phyloP scores from a whole-genome alignment of 2,113 vertebrate species.

The Tenebrosternarchus preto region DNA sequence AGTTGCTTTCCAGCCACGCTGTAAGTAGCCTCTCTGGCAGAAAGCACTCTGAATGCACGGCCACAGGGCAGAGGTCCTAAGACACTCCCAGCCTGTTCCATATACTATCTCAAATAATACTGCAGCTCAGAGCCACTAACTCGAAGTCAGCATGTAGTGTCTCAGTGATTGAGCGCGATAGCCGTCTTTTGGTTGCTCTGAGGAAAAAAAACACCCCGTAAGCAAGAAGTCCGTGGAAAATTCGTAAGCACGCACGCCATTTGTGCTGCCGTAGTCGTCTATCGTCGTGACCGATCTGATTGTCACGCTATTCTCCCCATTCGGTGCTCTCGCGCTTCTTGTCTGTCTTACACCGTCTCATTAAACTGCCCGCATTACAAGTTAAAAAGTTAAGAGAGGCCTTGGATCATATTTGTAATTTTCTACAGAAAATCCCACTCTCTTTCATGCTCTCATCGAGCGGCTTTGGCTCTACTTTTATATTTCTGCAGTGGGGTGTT shows the following conservation, averaged over 20 bases:
- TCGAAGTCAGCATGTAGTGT: not conserved
- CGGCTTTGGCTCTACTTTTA: conserved; percentile 48
- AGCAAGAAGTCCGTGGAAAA: not conserved
- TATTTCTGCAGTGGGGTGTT: conserved; percentile 40
- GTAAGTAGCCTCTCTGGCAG: not conserved
- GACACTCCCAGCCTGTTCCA: not conserved
- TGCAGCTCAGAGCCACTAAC: not conserved
- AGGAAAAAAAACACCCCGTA: conserved; percentile 1
- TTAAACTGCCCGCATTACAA: conserved; percentile 44
- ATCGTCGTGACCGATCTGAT: conserved; percentile 6
- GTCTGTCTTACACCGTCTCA: conserved; percentile 61
- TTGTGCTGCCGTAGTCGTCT: not conserved
- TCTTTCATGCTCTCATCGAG: conserved; percentile 46
- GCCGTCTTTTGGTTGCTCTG: not conserved
- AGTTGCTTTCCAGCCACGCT: not conserved
- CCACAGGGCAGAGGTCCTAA: not conserved
- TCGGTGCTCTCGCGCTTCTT: conserved; percentile 58
- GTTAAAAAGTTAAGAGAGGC: conserved; percentile 41
- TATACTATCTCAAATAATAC: not conserved
- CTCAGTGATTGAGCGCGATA: not conserved
- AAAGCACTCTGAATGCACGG: not conserved
- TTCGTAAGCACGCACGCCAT: not conserved
- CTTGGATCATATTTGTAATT: conserved; percentile 44
- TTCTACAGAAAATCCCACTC: conserved; percentile 35
- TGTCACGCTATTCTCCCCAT: not conserved